Percentiles rank a stretch among this genome's conserved stretches.
Evolutionary conservation across 2,888 invertebrate species (phyloP).

Genomic region (Silvanus unidentatus): DNA sequence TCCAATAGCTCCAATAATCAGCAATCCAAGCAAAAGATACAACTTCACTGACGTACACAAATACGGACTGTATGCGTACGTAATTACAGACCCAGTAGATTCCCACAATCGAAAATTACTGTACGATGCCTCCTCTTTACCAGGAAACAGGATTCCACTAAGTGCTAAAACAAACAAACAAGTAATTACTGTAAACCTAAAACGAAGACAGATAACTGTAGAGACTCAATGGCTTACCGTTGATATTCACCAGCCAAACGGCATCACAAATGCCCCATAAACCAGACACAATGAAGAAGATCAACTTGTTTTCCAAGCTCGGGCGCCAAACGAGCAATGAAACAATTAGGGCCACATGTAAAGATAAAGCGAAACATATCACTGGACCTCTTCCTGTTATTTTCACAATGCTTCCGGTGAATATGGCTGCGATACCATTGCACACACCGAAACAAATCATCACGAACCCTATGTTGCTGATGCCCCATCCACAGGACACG

Average conservation of each 20-base stretch:
- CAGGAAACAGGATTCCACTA: conserved; percentile 79
- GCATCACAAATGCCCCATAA: conserved; percentile 88
- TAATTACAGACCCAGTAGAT: conserved; percentile 80
- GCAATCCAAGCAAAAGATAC: conserved; percentile 59
- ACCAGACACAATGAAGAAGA: conserved; percentile 75
- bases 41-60: conserved; percentile 70
- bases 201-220: not conserved
- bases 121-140: conserved; percentile 82
- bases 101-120: conserved; percentile 92
- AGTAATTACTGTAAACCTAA: not conserved
- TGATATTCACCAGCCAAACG: conserved; percentile 87
- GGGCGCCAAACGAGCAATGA: conserved; percentile 70
- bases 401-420: conserved; percentile 74
- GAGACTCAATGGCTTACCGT: conserved; percentile 55
- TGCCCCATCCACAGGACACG: conserved; percentile 82
- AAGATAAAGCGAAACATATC: conserved; percentile 64
- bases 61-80: conserved; percentile 74
- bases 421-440: conserved; percentile 79
- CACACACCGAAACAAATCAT: conserved; percentile 90
- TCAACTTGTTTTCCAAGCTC: conserved; percentile 56
- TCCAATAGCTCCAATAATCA: conserved; percentile 67
- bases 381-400: conserved; percentile 74
- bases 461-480: conserved; percentile 86
- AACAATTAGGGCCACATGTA: conserved; percentile 66
- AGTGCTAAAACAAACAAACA: conserved; percentile 54